Percentiles rank a stretch among this genome's conserved stretches.
Conservation (phyloP, 2,113 vertebrate species). For the Datnioides undecimradiatus region DNA sequence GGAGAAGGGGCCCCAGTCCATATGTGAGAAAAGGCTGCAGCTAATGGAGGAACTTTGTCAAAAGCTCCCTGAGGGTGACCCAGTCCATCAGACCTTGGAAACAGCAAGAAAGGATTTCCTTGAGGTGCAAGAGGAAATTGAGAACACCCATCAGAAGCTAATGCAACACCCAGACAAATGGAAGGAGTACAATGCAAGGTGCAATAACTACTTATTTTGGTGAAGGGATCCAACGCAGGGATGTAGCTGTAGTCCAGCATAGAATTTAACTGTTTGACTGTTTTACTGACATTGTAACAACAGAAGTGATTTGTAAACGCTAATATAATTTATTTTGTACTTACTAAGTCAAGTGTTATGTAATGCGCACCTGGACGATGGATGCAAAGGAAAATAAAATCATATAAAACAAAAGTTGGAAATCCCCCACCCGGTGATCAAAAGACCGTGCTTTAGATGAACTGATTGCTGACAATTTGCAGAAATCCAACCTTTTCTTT, state of each 20-base stretch:
- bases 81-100: slow-evolving; percentile 83
- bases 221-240: neutral
- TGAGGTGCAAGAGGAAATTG: slow-evolving; percentile 88
- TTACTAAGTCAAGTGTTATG: too few species aligned
- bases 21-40: slow-evolving; percentile 92
- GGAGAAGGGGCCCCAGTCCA: slow-evolving; percentile 90
- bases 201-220: neutral
- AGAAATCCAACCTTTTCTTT: neutral
- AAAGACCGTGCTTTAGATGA: neutral
- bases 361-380: too few species aligned
- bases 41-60: slow-evolving; percentile 93
- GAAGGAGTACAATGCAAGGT: slow-evolving; percentile 91
- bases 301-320: neutral
- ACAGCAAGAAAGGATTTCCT: slow-evolving; percentile 80
- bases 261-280: neutral
- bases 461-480: neutral
- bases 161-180: slow-evolving; percentile 91
- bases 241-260: neutral
- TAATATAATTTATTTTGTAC: too few species aligned
- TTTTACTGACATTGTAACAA: neutral
- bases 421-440: too few species aligned
- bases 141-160: slow-evolving; percentile 85
- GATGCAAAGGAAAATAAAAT: too few species aligned
- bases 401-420: too few species aligned
- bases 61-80: slow-evolving; percentile 90